These are phyloP conservation scores for Cylindroiulus punctatus DNA, from an alignment of 2,888 invertebrate genomes.

Conservation along the genomic window DNA sequence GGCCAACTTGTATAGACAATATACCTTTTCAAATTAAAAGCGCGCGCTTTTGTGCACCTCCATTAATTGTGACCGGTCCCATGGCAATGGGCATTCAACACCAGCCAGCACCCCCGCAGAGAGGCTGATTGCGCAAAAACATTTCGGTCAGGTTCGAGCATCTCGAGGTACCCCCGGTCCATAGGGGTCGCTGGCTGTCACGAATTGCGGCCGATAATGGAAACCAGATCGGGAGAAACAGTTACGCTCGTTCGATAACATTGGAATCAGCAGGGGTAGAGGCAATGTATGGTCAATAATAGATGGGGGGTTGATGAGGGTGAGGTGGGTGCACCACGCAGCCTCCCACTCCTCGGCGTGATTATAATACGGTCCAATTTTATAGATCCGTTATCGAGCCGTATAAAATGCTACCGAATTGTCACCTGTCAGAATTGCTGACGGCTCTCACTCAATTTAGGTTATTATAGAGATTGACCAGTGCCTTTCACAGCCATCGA, in stretches of 20 bases:
- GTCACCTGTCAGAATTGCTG: constrained; percentile 33
- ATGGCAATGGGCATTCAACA: constrained; percentile 9
- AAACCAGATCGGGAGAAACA: constrained; percentile 6
- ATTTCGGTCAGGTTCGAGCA: constrained; percentile 2
- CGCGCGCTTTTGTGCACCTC: constrained; percentile 14
- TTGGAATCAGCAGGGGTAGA: not conserved
- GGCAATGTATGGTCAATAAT: not conserved
- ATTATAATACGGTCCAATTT: constrained; percentile 8
- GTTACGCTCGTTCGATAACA: constrained; percentile 22
- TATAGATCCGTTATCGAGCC: constrained; percentile 35
- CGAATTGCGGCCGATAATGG: not conserved
- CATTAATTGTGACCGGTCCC: not conserved
- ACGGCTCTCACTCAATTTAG: constrained; percentile 29
- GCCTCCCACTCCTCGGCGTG: not conserved
- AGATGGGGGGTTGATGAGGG: not conserved
- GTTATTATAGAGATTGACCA: constrained; percentile 26
- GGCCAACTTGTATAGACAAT: constrained; percentile 1
- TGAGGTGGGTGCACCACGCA: not conserved
- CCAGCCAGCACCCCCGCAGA: not conserved
- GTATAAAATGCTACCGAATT: constrained; percentile 31
- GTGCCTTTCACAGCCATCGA: constrained; percentile 2
- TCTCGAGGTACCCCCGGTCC: not conserved
- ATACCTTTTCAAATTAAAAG: constrained; percentile 16
- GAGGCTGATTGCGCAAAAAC: not conserved
- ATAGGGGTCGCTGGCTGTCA: constrained; percentile 14